A percentile compares a stretch with the other conserved stretches of the same genome.
Evolutionary conservation across 2,797 vertebrate genomes (phyloP).

Genomic region (Myotis planiceps): DNA sequence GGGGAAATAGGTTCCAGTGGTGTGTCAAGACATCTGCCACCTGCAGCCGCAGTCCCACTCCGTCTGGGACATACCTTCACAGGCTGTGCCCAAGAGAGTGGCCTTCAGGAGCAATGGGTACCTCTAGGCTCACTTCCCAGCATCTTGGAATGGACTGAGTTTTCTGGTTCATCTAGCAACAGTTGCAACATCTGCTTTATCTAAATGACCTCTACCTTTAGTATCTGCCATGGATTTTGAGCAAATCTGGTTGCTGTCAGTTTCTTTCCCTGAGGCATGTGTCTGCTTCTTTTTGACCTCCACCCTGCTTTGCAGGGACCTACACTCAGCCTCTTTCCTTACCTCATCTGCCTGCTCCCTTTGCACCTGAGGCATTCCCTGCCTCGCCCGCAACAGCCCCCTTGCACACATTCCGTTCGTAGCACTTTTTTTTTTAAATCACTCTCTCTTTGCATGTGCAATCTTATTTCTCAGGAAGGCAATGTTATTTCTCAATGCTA

Average conservation of each 20-base stretch:
- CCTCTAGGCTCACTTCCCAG: background rate
- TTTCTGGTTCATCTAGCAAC: background rate
- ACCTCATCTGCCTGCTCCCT: background rate
- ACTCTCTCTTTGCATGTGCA: background rate
- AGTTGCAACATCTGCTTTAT: background rate
- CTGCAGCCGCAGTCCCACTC: too few relatives aligned
- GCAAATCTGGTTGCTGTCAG: background rate
- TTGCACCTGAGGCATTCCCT: background rate
- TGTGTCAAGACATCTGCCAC: background rate
- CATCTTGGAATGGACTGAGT: background rate
- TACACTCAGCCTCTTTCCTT: background rate
- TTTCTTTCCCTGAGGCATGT: background rate
- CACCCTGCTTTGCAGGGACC: background rate
- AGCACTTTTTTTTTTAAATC: background rate
- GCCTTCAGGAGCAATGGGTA: background rate
- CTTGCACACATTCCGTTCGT: background rate
- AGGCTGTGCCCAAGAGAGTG: background rate
- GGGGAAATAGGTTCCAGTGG: background rate
- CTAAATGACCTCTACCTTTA: background rate
- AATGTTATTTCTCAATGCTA: too few relatives aligned
- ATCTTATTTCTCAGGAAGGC: background rate
- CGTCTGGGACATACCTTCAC: rapidly evolving
- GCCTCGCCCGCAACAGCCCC: background rate
- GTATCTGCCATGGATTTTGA: background rate
- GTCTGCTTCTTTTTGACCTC: background rate